phyloP scores from a whole-genome alignment of 92 coral and sea anemone species.

The Phymanthus crucifer region DNA sequence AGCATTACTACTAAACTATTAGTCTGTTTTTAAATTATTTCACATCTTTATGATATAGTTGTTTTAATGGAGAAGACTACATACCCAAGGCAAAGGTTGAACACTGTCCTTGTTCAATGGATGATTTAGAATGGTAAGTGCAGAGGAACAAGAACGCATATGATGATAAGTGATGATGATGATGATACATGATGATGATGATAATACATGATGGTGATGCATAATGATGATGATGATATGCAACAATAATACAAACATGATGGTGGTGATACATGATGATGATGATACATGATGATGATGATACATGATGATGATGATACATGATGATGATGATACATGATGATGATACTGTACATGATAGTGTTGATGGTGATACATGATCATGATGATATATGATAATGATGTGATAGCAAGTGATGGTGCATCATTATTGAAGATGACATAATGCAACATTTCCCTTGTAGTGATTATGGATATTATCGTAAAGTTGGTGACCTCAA shows the following conservation, averaged over 20 bases:
- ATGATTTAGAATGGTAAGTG: conserved; percentile 79
- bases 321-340: background rate
- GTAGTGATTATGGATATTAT: conserved; percentile 70
- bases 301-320: background rate
- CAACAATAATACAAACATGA: background rate
- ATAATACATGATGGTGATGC: background rate
- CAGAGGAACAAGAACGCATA: background rate
- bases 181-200: background rate
- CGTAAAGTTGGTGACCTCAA: conserved; percentile 43
- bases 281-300: background rate
- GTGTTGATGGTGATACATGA: background rate
- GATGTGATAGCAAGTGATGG: background rate
- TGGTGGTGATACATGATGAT: background rate
- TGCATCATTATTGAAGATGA: background rate
- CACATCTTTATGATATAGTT: conserved; percentile 46
- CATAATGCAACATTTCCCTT: background rate
- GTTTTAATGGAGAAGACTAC: conserved; percentile 75
- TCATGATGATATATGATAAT: background rate
- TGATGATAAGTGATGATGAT: background rate
- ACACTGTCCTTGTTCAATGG: conserved; percentile 63
- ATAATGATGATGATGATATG: background rate
- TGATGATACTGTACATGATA: background rate
- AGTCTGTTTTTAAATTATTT: too few relatives aligned
- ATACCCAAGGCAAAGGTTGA: conserved; percentile 18
- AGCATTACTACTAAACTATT: background rate